Evolutionary conservation across 2,797 vertebrate species (phyloP), one percentile per base, ranked within the genome.

Genomic region (Chaenodraco wilsoni): DNA sequence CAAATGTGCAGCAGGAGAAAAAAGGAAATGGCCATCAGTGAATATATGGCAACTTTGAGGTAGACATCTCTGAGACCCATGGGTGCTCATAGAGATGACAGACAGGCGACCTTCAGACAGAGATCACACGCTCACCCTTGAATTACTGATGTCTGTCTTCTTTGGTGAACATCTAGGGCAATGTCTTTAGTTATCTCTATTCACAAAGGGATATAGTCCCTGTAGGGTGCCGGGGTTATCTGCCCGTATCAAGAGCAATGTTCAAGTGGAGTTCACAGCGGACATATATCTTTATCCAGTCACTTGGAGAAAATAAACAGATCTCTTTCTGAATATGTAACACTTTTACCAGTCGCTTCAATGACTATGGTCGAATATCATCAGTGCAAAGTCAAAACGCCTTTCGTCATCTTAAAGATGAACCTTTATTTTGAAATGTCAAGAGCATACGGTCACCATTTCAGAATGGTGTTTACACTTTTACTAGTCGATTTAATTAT

Each of bases 91-190:
- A 69, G 56, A 64, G 69, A 85, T 84, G 84, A 84, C 79, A 76
- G 81, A 55, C 49, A 69, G 67, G 44, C 54, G 49, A 86, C 83
- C 84, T 83, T 82, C 75, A 79, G 70, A 48, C 54, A 55, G 64
- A 81, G 65, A 85, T 87, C 87, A 85, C 79, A 62, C 75, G 63
- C 59, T 31, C 49, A 17, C 41, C 75, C 65, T 50, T 83, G 65
- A 85, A 88, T 83, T 69, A 79, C 67, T 49, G 68, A 79, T 79
- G 58, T 74, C 65, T 44, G 56, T 77, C 66, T 76, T 65, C 63
- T 72, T 46, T 80, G 54, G 65, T 66, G 60, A 78, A 70, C 50
- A 23, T 77, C 64, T 70, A 15, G 31, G 59, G 44, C 49, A 40
- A 7, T 43, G 69, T 72, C 65, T 84, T 79, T 64, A 72, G 52